These are phyloP conservation scores for Automeris io DNA, from an alignment of 2,888 invertebrate species.

Conservation along the genomic window DNA sequence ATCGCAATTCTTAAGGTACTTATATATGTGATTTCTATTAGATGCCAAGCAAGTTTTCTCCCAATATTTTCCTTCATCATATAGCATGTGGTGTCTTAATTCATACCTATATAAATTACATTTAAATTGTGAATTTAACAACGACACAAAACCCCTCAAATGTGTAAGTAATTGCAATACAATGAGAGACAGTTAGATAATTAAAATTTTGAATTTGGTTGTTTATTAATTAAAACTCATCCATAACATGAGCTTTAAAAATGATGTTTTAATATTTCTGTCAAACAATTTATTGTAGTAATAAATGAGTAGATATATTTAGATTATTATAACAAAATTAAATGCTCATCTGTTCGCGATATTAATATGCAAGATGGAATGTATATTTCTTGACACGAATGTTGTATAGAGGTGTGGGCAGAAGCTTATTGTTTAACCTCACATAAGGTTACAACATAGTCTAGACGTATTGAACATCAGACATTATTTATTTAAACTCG, in stretches of 20 bases:
- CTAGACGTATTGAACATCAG: slow-evolving; percentile 53
- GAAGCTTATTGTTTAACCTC: slow-evolving; percentile 47
- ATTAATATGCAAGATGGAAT: not conserved
- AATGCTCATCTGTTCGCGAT: not conserved
- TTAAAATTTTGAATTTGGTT: not conserved
- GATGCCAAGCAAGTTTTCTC: too few species aligned
- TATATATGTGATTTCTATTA: too few species aligned
- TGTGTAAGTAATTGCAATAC: too few species aligned
- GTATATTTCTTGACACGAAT: slow-evolving; percentile 4
- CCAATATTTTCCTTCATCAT: too few species aligned
- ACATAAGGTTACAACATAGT: slow-evolving; percentile 40
- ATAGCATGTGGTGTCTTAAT: too few species aligned
- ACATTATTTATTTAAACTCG: slow-evolving; percentile 48
- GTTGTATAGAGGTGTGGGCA: slow-evolving; percentile 39
- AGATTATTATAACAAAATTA: not conserved
- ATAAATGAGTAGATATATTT: not conserved
- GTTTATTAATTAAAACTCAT: slow-evolving; percentile 6
- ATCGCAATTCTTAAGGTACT: too few species aligned
- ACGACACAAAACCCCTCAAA: too few species aligned
- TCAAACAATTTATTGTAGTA: not conserved
- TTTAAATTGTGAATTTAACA: too few species aligned
- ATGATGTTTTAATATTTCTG: not conserved
- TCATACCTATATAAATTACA: too few species aligned
- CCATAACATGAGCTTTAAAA: slow-evolving; percentile 7
- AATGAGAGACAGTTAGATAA: too few species aligned